phyloP scores from a whole-genome alignment of 2,113 vertebrate species.

The Albula goreensis region DNA sequence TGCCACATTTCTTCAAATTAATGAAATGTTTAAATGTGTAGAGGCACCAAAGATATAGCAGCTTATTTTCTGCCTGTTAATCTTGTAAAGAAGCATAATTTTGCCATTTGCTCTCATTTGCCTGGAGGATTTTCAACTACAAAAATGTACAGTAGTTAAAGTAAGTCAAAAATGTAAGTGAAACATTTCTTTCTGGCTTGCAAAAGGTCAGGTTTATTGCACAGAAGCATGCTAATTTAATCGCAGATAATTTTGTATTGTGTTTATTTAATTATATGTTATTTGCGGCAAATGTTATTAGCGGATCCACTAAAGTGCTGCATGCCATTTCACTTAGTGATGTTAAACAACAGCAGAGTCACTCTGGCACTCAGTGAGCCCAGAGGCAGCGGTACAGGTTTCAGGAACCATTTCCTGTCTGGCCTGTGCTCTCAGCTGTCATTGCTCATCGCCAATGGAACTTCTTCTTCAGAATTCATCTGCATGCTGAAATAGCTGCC shows the following conservation, averaged over 20 bases:
- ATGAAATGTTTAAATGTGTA: not conserved
- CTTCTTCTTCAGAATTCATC: not conserved
- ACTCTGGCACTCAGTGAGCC: not conserved
- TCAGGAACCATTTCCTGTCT: not conserved
- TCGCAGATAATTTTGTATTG: not conserved
- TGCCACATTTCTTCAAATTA: not conserved
- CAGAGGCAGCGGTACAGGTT: not conserved
- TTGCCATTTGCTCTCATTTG: not conserved
- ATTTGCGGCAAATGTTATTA: not conserved
- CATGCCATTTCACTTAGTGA: constrained; percentile 8
- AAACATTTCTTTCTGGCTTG: not conserved
- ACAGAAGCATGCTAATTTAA: constrained; percentile 6
- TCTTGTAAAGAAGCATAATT: not conserved
- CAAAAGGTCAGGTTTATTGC: not conserved
- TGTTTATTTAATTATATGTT: not conserved
- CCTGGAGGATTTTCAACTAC: not conserved
- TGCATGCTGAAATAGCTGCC: not conserved
- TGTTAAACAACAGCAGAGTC: not conserved
- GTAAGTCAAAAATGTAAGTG: not conserved
- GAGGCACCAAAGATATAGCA: not conserved
- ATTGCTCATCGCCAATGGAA: not conserved
- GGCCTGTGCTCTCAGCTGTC: not conserved
- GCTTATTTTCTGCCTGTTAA: not conserved
- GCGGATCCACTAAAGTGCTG: not conserved
- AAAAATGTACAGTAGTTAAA: not conserved